phyloP scores from a whole-genome alignment of 2,888 invertebrate genomes.

The Tenthredo amoena region DNA sequence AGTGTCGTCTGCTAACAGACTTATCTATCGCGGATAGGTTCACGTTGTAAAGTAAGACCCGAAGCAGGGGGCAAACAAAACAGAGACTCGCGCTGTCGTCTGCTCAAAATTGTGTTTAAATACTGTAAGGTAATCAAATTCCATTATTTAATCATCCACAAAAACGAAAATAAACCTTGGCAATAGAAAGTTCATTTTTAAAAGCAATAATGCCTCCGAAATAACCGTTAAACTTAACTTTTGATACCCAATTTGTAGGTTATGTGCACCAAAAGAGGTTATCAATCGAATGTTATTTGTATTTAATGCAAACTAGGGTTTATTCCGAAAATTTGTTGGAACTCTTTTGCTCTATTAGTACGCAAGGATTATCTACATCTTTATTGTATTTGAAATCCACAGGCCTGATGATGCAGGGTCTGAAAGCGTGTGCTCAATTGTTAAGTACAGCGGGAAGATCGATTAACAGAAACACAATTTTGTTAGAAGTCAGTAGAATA shows the following conservation, averaged over 20 bases:
- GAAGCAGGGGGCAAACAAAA: conserved; percentile 14
- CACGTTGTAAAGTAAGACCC: neutral
- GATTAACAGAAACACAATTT: conserved; percentile 21
- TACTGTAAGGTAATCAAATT: neutral
- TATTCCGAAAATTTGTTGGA: neutral
- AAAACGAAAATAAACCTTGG: neutral
- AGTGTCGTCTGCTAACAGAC: conserved; percentile 37
- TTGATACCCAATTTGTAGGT: conserved; percentile 11
- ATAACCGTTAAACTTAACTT: neutral
- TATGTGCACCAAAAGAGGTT: conserved; percentile 20
- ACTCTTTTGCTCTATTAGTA: neutral
- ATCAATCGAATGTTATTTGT: neutral
- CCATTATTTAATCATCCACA: neutral
- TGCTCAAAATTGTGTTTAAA: conserved; percentile 20
- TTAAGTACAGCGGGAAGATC: conserved; percentile 51
- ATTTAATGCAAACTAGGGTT: neutral
- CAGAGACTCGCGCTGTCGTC: neutral
- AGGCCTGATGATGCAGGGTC: conserved; percentile 59
- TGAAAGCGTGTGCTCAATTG: conserved; percentile 55
- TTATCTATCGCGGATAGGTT: neutral
- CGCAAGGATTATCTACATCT: neutral
- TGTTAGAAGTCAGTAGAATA: conserved; percentile 42
- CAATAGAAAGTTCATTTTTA: neutral
- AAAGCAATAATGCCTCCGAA: neutral
- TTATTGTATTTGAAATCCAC: neutral